These are phyloP conservation scores for Sebastiscus albofasciatus DNA, from an alignment of 2,797 vertebrate species.

Conservation along the genomic window DNA sequence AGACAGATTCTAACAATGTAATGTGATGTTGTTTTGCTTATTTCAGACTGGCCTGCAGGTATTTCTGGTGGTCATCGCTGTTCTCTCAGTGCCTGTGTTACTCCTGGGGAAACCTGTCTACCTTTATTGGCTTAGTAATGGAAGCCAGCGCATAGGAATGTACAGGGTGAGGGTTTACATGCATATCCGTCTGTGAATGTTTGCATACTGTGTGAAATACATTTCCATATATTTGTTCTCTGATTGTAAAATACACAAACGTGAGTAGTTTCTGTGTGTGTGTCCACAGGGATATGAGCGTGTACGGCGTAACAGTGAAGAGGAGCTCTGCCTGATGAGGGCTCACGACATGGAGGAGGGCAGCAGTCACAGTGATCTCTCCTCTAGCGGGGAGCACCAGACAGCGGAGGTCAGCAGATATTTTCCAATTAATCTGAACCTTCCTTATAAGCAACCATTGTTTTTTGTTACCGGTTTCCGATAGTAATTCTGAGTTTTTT, in stretches of 20 bases:
- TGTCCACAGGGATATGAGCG: conserved; percentile 89
- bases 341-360: conserved; percentile 92
- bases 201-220: background rate
- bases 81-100: conserved; percentile 91
- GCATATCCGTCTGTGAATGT: background rate
- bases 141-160: conserved; percentile 82
- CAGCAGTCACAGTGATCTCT: conserved; percentile 77
- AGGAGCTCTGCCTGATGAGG: conserved; percentile 90
- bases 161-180: conserved; percentile 86
- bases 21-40: background rate
- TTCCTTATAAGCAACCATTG: background rate
- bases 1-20: background rate
- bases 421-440: background rate
- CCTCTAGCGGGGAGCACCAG: conserved; percentile 81
- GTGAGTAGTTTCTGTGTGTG: background rate
- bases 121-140: conserved; percentile 91
- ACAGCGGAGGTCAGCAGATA: conserved; percentile 83
- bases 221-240: background rate
- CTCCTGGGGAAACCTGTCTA: conserved; percentile 95
- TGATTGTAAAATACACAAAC: background rate
- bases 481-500: conserved; percentile 7
- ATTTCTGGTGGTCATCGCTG: conserved; percentile 86
- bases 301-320: conserved; percentile 91
- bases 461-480: background rate
- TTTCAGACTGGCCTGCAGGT: conserved; percentile 87